These are phyloP conservation scores for Desoria tigrina DNA, from an alignment of 2,888 invertebrate genomes.

Conservation along the genomic window DNA sequence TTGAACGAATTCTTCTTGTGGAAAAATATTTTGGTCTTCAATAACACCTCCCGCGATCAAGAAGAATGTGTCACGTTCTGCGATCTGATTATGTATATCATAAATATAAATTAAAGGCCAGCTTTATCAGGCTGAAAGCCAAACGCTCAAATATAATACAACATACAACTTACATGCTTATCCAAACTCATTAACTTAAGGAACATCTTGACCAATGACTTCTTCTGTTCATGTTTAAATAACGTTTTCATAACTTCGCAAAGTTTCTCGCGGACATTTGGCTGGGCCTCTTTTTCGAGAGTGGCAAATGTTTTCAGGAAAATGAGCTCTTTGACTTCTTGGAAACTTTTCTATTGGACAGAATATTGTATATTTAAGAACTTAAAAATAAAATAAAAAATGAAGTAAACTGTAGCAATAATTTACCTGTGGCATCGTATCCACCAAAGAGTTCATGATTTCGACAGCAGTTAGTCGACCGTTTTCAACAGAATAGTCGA, in stretches of 20 bases:
- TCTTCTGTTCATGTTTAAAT: conserved; percentile 31
- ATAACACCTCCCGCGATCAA: conserved; percentile 37
- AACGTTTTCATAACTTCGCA: conserved; percentile 28
- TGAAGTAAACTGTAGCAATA: neutral
- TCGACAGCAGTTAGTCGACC: conserved; percentile 39
- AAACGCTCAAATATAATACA: conserved; percentile 4
- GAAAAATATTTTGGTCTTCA: conserved; percentile 31
- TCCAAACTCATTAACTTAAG: conserved; percentile 31
- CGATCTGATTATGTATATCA: conserved; percentile 27
- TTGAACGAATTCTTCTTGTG: conserved; percentile 23
- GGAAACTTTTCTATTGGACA: conserved; percentile 34
- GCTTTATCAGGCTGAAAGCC: too few species aligned
- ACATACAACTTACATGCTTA: conserved; percentile 38
- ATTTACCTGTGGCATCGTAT: conserved; percentile 38
- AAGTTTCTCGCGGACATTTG: conserved; percentile 33
- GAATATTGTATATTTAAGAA: too few species aligned
- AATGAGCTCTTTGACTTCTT: conserved; percentile 39
- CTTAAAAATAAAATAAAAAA: neutral
- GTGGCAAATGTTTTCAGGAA: conserved; percentile 36
- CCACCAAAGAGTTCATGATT: conserved; percentile 35
- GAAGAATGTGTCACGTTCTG: conserved; percentile 45
- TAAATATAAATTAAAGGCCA: too few species aligned
- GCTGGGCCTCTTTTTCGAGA: conserved; percentile 32
- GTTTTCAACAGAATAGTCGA: conserved; percentile 37
- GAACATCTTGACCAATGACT: conserved; percentile 29